A percentile compares a stretch with the other conserved stretches of the same genome.
Evolutionary conservation across 2,113 vertebrate species (phyloP).

Genomic region (Arenaria interpres): DNA sequence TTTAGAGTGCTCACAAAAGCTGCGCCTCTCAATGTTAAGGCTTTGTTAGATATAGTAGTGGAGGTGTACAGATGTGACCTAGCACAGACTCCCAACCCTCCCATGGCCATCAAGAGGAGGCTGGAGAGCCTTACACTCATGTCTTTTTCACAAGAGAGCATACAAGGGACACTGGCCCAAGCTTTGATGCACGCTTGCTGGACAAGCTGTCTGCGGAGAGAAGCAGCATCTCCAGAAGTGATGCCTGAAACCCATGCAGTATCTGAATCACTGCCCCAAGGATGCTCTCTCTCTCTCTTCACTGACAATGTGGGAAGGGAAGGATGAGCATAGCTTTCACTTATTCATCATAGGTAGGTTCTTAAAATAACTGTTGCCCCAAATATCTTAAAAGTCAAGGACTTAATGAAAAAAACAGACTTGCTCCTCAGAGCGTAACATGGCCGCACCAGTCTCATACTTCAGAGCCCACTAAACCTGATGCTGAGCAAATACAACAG

Average conservation of each 20-base stretch:
- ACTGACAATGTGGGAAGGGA: neutral
- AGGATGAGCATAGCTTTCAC: neutral
- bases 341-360: neutral
- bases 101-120: neutral
- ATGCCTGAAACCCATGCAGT: neutral
- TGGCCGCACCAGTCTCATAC: neutral
- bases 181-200: neutral
- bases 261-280: neutral
- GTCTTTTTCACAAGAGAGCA: neutral
- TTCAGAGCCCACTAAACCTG: neutral
- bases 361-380: neutral
- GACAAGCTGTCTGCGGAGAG: neutral
- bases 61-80: neutral
- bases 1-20: neutral
- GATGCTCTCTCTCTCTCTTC: neutral
- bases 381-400: neutral
- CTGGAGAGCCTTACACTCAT: fast-evolving
- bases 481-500: neutral
- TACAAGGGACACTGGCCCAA: neutral
- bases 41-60: neutral
- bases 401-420: neutral
- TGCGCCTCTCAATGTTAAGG: neutral
- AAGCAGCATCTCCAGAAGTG: neutral
- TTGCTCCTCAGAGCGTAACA: fast-evolving
- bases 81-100: neutral